These are phyloP conservation scores for Drosophila kokeensis DNA, from an alignment of 2,888 invertebrate genomes.

Conservation along the genomic window DNA sequence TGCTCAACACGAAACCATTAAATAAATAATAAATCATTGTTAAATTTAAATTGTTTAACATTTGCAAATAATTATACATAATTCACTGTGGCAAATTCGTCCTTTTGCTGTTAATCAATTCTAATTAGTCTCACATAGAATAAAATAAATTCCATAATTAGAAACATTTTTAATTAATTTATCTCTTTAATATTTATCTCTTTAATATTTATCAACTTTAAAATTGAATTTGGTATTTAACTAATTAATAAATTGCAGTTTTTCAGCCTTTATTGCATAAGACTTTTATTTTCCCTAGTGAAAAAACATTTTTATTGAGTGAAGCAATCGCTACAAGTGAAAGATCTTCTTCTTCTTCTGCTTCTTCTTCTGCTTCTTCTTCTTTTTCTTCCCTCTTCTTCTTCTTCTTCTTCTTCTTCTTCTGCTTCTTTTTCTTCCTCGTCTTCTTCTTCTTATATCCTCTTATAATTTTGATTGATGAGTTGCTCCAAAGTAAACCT, in stretches of 20 bases:
- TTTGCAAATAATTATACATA: background rate
- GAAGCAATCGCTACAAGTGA: background rate
- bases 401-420: too few species aligned
- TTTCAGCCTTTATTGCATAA: constrained; percentile 34
- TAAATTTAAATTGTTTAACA: background rate
- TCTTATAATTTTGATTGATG: background rate
- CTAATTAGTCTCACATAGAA: background rate
- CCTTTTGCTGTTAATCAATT: background rate
- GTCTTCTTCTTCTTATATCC: background rate
- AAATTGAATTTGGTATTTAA: background rate
- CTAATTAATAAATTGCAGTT: background rate
- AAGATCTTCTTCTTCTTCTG: background rate
- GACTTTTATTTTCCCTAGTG: constrained; percentile 44
- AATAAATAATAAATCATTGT: background rate
- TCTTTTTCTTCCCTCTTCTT: too few species aligned
- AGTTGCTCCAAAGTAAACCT: background rate
- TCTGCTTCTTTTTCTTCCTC: too few species aligned
- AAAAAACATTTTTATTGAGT: background rate
- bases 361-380: too few species aligned
- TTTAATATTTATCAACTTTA: background rate
- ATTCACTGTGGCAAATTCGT: background rate
- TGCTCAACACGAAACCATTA: background rate
- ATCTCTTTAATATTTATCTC: background rate
- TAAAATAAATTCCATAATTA: background rate
- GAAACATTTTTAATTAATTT: background rate